These are phyloP conservation scores for Lochmaea capreae DNA, from an alignment of 2,888 invertebrate genomes.

Conservation along the genomic window DNA sequence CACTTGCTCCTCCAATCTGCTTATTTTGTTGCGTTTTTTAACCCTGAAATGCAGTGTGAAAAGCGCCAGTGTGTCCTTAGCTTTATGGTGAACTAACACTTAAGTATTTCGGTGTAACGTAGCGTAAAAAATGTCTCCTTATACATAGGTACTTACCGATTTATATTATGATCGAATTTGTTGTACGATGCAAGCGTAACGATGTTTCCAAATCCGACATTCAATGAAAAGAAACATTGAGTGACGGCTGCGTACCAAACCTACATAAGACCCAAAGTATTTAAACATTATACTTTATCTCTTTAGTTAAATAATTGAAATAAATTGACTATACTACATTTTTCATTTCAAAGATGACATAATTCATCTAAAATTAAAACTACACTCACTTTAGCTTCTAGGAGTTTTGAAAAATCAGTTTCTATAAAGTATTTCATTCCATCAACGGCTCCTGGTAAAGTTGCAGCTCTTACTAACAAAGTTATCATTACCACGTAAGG, in stretches of 20 bases:
- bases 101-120: too few relatives aligned
- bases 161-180: constrained; percentile 75
- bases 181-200: constrained; percentile 86
- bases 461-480: constrained; percentile 76
- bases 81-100: too few relatives aligned
- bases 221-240: constrained; percentile 83
- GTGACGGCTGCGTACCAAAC: constrained; percentile 77
- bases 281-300: background rate
- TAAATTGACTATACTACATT: too few relatives aligned
- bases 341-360: too few relatives aligned
- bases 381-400: constrained; percentile 72
- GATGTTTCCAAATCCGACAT: constrained; percentile 80
- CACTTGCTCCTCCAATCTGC: too few relatives aligned
- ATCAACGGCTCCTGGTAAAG: constrained; percentile 76
- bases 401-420: constrained; percentile 81
- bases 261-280: constrained; percentile 39
- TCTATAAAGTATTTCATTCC: constrained; percentile 84
- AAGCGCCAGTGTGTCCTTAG: too few relatives aligned
- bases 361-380: too few relatives aligned
- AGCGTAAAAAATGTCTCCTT: too few relatives aligned
- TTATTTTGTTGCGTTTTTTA: too few relatives aligned
- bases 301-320: too few relatives aligned
- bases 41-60: too few relatives aligned
- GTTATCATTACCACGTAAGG: constrained; percentile 84
- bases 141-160: constrained; percentile 49